Base-by-base conservation (phyloP, 2,113 vertebrate genomes). In the Suncus etruscus region DNA sequence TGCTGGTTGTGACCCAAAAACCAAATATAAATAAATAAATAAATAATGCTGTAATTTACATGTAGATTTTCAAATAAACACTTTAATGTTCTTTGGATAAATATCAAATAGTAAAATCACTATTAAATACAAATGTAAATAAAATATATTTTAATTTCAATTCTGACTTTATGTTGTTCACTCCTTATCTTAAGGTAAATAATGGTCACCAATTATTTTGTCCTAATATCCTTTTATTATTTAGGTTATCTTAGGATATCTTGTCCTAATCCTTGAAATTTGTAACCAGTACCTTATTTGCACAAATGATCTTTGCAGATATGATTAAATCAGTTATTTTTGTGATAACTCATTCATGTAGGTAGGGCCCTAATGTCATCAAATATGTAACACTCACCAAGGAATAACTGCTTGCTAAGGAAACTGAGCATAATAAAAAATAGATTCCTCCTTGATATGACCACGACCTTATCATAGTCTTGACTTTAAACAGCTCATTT, bases 321-420 rank as follows among this genome's bases (percentile, higher is more conserved):
- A 20, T 83, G 18, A 61, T 87, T 82, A 63, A 66, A 25, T 63
- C 22, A 85, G 10, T 10, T 50, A 58, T 16, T 70, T 11, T 29
- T 94, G 63, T 54, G 31, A 91, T 68, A 32, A 9, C 11, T 92
- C 39, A 7, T 73, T 92, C 58, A 69, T 54, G 61, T 39, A 93
- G 74, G 25, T 81, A n/a, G 20, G 58, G 4, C 22, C 29, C 47
- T 83, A 82, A 27, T 80, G 2, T 8, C 54, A 72, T 80, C 15
- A 48, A 7, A 25, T 3, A 3, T 54, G 27, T 68, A 70, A 84
- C 25, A 66, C 15, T 75, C 65, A 63, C 78, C 88, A 80, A 27
- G 3, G 8, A 51, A 27, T 5, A 58, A 58, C 12, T 51, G 69
- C 51, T 70, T 76, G 61, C 24, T 20, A 61, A 32, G 16, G 16